Evolutionary conservation across 2,888 invertebrate genomes (phyloP).

Genomic region (Pomacea canaliculata): DNA sequence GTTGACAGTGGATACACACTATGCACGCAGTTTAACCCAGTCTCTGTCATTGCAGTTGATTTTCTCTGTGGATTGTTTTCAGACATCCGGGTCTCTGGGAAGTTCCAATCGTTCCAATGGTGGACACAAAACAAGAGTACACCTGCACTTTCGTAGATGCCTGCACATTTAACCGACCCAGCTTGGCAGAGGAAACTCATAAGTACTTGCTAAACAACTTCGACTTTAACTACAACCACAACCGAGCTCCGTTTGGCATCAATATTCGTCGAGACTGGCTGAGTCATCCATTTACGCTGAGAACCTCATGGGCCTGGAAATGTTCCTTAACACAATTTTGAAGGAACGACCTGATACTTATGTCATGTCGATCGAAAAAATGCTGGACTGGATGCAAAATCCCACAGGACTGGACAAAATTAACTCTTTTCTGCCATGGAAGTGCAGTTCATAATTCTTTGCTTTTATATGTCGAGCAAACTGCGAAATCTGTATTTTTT

Average conservation of each 20-base stretch:
- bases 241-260: slow-evolving; percentile 83
- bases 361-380: slow-evolving; percentile 44
- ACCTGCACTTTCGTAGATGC: slow-evolving; percentile 58
- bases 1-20: too few species aligned
- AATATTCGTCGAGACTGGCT: slow-evolving; percentile 88
- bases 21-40: too few species aligned
- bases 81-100: slow-evolving; percentile 76
- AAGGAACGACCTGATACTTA: slow-evolving; percentile 41
- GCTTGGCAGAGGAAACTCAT: slow-evolving; percentile 44
- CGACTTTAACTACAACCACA: slow-evolving; percentile 76
- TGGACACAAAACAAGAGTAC: slow-evolving; percentile 44
- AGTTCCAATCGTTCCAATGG: slow-evolving; percentile 70
- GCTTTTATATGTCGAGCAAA: background rate
- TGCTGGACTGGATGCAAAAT: slow-evolving; percentile 54
- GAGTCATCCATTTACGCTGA: slow-evolving; percentile 41
- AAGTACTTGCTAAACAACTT: slow-evolving; percentile 81
- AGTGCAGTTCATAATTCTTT: slow-evolving; percentile 27
- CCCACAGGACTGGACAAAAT: slow-evolving; percentile 44
- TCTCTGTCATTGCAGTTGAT: too few species aligned
- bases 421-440: slow-evolving; percentile 41
- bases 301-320: slow-evolving; percentile 45
- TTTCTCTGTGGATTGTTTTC: background rate
- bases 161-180: slow-evolving; percentile 50
- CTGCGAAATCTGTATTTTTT: background rate
- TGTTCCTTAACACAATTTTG: slow-evolving; percentile 28